phyloP scores from a whole-genome alignment of 2,113 vertebrate species.

The Solea solea region DNA sequence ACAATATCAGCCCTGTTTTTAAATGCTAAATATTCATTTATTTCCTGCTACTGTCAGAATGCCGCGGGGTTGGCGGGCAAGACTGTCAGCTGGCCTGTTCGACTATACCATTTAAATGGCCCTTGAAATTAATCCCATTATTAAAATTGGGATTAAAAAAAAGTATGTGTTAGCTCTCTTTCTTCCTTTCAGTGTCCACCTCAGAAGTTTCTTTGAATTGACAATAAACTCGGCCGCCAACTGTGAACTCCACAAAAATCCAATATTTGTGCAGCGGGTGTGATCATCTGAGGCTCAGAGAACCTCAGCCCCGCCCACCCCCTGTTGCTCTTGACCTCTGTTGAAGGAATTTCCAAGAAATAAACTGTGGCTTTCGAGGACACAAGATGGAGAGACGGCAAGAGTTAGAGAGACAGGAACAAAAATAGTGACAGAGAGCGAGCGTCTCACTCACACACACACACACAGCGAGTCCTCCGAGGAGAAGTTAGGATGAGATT shows the following conservation, averaged over 20 bases:
- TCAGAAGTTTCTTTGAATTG: constrained; percentile 15
- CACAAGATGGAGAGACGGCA: not conserved
- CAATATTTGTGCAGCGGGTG: constrained; percentile 45
- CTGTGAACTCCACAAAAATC: constrained; percentile 31
- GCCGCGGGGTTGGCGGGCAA: too few relatives aligned
- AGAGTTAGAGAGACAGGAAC: constrained; percentile 36
- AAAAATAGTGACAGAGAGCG: constrained; percentile 25
- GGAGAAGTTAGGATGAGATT: constrained; percentile 60
- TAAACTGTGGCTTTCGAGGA: constrained; percentile 7
- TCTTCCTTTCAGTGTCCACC: too few relatives aligned
- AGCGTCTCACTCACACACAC: constrained; percentile 5
- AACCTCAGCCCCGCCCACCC: not conserved
- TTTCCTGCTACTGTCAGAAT: too few relatives aligned
- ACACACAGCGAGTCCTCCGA: constrained; percentile 34
- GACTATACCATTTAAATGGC: too few relatives aligned
- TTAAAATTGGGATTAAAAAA: too few relatives aligned
- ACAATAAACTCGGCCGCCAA: constrained; percentile 20
- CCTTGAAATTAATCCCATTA: too few relatives aligned
- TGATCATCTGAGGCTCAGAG: constrained; percentile 25
- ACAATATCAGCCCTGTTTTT: too few relatives aligned
- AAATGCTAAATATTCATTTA: too few relatives aligned
- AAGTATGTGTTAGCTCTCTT: not conserved
- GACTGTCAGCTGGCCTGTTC: too few relatives aligned
- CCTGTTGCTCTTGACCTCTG: constrained; percentile 4
- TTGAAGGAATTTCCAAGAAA: constrained; percentile 5